These are phyloP conservation scores for Indicator maculatus DNA, from an alignment of 2,113 vertebrate genomes.

Conservation along the genomic window DNA sequence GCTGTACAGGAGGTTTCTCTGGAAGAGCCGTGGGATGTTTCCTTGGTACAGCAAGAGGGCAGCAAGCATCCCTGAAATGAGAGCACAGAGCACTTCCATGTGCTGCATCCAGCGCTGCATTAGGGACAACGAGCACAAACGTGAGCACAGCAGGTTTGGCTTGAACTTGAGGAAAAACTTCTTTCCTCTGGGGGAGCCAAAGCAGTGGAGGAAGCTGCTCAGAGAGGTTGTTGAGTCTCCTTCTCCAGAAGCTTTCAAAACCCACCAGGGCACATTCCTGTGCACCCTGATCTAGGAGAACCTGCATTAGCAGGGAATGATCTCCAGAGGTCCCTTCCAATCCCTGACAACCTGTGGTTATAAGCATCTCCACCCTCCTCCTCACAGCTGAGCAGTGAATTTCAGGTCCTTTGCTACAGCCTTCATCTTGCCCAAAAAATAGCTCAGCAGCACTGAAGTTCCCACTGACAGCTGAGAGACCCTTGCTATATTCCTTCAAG, in stretches of 20 bases:
- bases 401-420: background rate
- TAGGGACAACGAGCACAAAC: no score
- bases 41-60: slow-evolving; percentile 85
- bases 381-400: rapidly evolving
- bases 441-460: background rate
- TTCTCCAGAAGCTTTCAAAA: no score
- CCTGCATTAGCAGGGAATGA: no score
- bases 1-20: slow-evolving; percentile 85
- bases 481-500: rapidly evolving
- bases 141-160: no score
- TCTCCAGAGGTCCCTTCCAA: no score
- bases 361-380: background rate
- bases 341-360: no score
- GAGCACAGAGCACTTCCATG: rapidly evolving
- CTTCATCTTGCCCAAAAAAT: rapidly evolving
- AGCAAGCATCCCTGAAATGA: slow-evolving; percentile 82
- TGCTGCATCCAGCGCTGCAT: rapidly evolving
- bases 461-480: background rate
- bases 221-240: no score
- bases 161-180: no score
- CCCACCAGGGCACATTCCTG: no score
- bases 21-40: slow-evolving; percentile 86
- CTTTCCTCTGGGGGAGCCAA: no score
- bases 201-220: no score
- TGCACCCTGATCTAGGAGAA: no score